Base-by-base conservation (phyloP, 2,113 vertebrate genomes). In the Bubo scandiacus region DNA sequence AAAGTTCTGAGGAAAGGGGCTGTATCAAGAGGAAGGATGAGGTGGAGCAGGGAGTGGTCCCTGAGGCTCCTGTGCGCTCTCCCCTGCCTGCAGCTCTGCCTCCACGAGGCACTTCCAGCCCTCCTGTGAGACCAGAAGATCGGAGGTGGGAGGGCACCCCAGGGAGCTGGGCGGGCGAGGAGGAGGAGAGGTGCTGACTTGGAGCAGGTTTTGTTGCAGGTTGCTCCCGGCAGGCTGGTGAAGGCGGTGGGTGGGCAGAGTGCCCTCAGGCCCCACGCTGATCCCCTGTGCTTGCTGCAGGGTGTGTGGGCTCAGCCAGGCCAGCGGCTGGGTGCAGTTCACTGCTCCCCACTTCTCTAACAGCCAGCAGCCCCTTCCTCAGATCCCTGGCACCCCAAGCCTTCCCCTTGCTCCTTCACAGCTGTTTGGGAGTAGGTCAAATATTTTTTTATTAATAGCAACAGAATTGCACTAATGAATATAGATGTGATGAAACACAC, bases 251-350 rank as follows among this genome's bases (percentile, higher is more conserved):
- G 40, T 68, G 15, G 43, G 61, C 30, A 51, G 14, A 32, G 23
- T 20, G n/a, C 38, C 29, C 51, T 86, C 52, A n/a, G 47, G 5
- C 9, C 10, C 18, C 3, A 10, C 0, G 0, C 5, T 65, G 36
- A 43, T 51, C 13, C 32, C 23, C 32, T 11, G 3, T 51, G 47
- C 42, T 72, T 85, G 32, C 52, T 71, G 81, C 58, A 61, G 81
- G 27, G 23, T 30, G 49, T 4, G 5, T 10, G 27, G 26, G 68
- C 74, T 66, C 19, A 43, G 62, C 25, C 51, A 26, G 45, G 38
- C 43, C n/a, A 65, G 55, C 6, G 11, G 22, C 54, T n/a, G 27
- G 42, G 42, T 40, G 4, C 9, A 5, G 42, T 7, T 68, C 15
- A 5, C 47, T 32, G 25, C 34, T 91, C 22, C 17, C 42, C 32